phyloP scores from a whole-genome alignment of 2,888 invertebrate species.

The Gonocerus acuteangulatus region DNA sequence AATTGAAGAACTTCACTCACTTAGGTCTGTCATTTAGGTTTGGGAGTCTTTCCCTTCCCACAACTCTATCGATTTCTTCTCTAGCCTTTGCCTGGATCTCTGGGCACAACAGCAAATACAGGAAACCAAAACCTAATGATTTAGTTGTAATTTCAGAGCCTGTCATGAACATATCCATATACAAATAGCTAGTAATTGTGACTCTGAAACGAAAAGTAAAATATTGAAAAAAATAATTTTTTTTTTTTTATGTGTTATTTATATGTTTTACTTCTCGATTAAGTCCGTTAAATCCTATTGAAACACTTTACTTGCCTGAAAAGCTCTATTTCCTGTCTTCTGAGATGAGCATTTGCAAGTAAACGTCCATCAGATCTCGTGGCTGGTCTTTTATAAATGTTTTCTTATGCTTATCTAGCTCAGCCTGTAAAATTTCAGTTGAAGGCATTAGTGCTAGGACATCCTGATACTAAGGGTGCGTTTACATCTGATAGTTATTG shows the following conservation, averaged over 20 bases:
- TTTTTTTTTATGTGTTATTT: no score
- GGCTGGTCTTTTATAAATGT: constrained; percentile 56
- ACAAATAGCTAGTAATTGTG: constrained; percentile 70
- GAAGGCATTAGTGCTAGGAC: no score
- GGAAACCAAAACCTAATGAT: constrained; percentile 66
- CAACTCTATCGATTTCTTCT: constrained; percentile 65
- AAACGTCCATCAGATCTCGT: constrained; percentile 74
- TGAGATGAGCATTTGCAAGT: constrained; percentile 59
- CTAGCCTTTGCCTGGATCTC: constrained; percentile 67
- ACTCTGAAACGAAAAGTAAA: constrained; percentile 48
- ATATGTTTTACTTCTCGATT: no score
- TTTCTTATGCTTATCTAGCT: constrained; percentile 62
- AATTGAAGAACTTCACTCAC: constrained; percentile 51
- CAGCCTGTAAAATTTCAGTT: constrained; percentile 49
- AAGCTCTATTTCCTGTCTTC: constrained; percentile 49
- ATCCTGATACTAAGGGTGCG: no score
- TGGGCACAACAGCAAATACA: constrained; percentile 63
- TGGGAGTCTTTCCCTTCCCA: constrained; percentile 62
- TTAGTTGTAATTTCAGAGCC: constrained; percentile 81
- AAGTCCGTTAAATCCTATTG: no score
- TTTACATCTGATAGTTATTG: no score
- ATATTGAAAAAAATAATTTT: no score
- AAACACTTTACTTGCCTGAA: constrained; percentile 41
- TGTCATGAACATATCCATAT: constrained; percentile 78
- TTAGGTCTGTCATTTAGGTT: constrained; percentile 61